phyloP scores from a whole-genome alignment of 2,113 vertebrate species.

The Alexandromys fortis region DNA sequence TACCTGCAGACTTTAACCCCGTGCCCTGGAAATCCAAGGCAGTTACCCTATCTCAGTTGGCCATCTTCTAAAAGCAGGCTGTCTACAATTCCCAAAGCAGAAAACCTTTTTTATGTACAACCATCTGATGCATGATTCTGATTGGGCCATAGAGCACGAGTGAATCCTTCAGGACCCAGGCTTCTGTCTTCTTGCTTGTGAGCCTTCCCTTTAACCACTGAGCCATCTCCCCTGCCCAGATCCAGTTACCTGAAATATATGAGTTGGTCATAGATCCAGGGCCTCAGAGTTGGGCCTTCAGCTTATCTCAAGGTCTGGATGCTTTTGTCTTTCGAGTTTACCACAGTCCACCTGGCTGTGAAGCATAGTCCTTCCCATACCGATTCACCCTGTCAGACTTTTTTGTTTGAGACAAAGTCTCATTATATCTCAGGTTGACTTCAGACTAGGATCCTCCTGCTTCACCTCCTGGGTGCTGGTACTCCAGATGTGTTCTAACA shows the following conservation, averaged over 20 bases:
- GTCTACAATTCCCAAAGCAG: slow-evolving; percentile 2
- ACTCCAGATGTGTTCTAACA: background rate
- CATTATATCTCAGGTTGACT: background rate
- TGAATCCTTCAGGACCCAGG: background rate
- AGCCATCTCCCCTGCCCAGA: background rate
- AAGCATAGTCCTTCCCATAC: background rate
- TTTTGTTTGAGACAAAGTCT: background rate
- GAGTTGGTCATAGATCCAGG: background rate
- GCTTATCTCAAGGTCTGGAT: background rate
- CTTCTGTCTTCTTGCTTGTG: background rate
- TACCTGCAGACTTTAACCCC: background rate
- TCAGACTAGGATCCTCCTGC: background rate
- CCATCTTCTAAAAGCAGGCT: slow-evolving; percentile 5
- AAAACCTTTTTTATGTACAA: background rate
- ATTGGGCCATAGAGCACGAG: background rate
- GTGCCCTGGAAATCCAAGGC: background rate
- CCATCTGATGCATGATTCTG: background rate
- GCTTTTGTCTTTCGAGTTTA: background rate
- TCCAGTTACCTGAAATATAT: background rate
- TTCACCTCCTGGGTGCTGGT: background rate
- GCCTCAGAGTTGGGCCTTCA: background rate
- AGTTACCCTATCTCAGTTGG: background rate
- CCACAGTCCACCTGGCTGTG: background rate
- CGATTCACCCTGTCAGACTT: background rate
- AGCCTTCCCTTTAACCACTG: background rate